Evolutionary conservation across 2,113 vertebrate species (phyloP), one percentile per base, ranked within the genome.

Genomic region (Chaetura pelagica): DNA sequence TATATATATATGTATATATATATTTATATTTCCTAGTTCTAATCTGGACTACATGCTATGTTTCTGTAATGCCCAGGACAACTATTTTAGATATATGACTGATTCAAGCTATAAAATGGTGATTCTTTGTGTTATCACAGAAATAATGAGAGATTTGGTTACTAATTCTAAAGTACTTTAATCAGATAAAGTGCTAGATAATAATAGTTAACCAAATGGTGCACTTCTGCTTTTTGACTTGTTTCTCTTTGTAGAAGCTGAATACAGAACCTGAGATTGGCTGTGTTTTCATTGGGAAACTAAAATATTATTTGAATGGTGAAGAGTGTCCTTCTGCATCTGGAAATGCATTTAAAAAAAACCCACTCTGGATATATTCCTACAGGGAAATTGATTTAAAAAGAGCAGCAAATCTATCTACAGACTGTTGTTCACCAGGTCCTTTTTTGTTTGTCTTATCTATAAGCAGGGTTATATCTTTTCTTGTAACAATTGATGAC

Each of bases 131-230:
- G 38, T 62, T 94, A 30, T 57, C 30, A 15, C 11, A 66, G 79
- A 75, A 93, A 61, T 91, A 89, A 93, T 35, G 62, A 89, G 59
- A 90, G 66, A 85, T 85, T 74, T 84, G 91, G 17, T 93, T 94
- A 80, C 66, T 96, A 94, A 86, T 93, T 89, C 90, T 54, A 48
- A 64, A 62, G 77, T 62, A 48, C 23, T 94, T 93, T 86, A 92
- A 94, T 96, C 89, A 68, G 90, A 89, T 89, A 48, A 94, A 91
- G 75, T 76, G 68, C 75, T 69, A 46, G 82, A 63, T 96, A 86
- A 94, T 89, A 87, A 12, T 46, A 93, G 49, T 77, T 69, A 88
- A 83, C 85, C 59, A 77, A 94, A 84, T 93, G 58, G 49, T 78
- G 59, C 22, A 3, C 27, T 91, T 88, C 62, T 83, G 93, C 80